Base-by-base conservation (phyloP, 2,888 invertebrate species). In the Rhamnusium bicolor region DNA sequence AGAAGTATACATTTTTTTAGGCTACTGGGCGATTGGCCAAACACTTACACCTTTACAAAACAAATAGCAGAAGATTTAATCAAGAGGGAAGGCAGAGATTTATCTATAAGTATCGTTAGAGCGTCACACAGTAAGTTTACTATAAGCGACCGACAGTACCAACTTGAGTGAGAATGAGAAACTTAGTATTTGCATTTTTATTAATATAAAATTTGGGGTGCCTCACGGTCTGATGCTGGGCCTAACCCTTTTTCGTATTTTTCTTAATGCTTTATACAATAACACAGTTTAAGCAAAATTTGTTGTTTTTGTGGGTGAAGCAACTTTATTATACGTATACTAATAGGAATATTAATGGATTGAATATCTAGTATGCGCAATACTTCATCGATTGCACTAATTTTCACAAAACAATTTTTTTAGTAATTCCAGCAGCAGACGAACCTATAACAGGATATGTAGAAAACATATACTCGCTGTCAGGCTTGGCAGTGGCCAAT, bases 31-130 rank as follows among this genome's bases (percentile, higher is more conserved):
- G 85, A 87, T 21, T 92, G 92, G 86, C 94, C 94, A 0, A 95
- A 95, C 85, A 93, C 93, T 0, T 94, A 94, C 86, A 91, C 93
- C 0, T 93, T 91, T 84, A 93, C 94, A 0, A 95, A 95, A 87
- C 92, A 93, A 6, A 83, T 94, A 14, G 93, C 92, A 0, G 95
- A 95, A 83, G 90, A 91, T 63, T 82, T 91, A 2, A 87, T 94
- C 0, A 85, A 90, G 24, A 89, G 88, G 68, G 90, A 92, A 81
- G 87, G 90, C 0, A 81, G 85, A 4, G 88, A 88, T 12, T 83
- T 95, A 5, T 94, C 94, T 0, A 84, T 92, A 0, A 91, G 91
- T 72, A 91, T 95, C 54, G 90, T 94, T 49, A 87, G 95, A 72
- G 94, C 95, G 0, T 92, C 94, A 2, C 92, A 93, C 76, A 90